Base-by-base conservation (phyloP, 2,113 vertebrate genomes). In the Mixornis gularis region DNA sequence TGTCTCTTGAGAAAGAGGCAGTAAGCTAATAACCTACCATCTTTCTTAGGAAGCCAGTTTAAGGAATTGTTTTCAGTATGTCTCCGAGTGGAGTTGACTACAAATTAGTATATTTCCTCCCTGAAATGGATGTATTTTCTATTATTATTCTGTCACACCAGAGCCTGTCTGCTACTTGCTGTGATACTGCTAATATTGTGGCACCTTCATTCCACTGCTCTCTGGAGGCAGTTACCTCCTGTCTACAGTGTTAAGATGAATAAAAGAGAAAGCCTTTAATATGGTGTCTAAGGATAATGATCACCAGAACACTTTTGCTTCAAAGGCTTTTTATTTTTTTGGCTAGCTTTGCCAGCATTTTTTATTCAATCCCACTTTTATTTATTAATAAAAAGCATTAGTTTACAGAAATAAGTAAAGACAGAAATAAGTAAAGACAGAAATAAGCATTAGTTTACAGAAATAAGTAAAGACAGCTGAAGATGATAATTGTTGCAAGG, bases 21-120 rank as follows among this genome's bases (percentile, higher is more conserved):
- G 64, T 60, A 68, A 56, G 13, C 63, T 68, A 89, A 71, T 72
- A 70, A 55, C 34, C 30, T 62, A 78, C 59, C 24, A 18, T 94
- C 85, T 92, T 86, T 70, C 89, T 91, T 79, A 84, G 79, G 85
- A 93, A 90, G 87, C 36, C 63, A 36, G 49, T 81, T 94, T 84
- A 86, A 91, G 63, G 46, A 71, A 83, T 62, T 77, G 44, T 69
- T 82, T 66, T 64, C n/a, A 66, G 26, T 49, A 68, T 83, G 32
- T 90, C 89, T 85, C 43, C 9, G 0, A 76, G 55, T 87, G 69
- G 30, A 81, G 64, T 8, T n/a, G 58, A 79, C 65, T 89, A 64
- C 74, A 93, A 84, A 95, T 93, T 91, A 94, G 83, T 79, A 20
- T 13, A 18, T 77, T 80, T 95, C 91, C 66, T 94, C 32, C 34